Conservation (phyloP, 2,113 vertebrate genomes). For the Rhinichthys klamathensis region DNA sequence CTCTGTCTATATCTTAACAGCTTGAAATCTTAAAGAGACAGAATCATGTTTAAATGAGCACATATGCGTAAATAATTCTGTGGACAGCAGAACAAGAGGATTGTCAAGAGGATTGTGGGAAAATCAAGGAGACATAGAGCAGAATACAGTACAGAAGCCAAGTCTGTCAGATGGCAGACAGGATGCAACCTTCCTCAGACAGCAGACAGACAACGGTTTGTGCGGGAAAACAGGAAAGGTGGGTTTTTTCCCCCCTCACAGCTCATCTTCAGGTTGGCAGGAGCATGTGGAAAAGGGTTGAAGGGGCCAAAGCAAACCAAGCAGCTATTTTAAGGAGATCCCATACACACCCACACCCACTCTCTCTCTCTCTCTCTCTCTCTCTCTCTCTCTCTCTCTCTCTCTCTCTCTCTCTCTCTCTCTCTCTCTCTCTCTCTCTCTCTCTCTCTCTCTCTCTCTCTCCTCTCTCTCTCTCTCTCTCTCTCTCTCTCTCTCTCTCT, state of each 20-base stretch:
- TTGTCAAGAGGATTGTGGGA: slow-evolving; percentile 17
- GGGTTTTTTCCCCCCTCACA: neutral
- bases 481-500: no score
- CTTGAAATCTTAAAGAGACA: neutral
- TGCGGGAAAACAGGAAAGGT: slow-evolving; percentile 56
- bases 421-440: no score
- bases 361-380: no score
- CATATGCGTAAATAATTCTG: neutral
- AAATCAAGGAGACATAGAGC: slow-evolving; percentile 25
- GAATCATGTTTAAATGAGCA: neutral
- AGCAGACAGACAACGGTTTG: slow-evolving; percentile 47
- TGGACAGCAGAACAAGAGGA: neutral
- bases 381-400: no score
- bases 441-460: no score
- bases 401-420: no score
- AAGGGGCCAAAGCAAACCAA: slow-evolving; percentile 55
- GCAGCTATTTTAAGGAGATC: slow-evolving; percentile 60
- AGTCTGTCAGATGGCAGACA: slow-evolving; percentile 34
- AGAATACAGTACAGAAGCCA: slow-evolving; percentile 20
- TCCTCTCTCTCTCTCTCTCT: no score
- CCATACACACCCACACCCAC: neutral
- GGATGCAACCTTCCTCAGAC: slow-evolving; percentile 41
- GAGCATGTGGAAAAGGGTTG: slow-evolving; percentile 51
- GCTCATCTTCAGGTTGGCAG: slow-evolving; percentile 50
- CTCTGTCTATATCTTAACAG: slow-evolving; percentile 46